Conservation (phyloP, 2,113 vertebrate species). For the Plecturocebus donacophilus region DNA sequence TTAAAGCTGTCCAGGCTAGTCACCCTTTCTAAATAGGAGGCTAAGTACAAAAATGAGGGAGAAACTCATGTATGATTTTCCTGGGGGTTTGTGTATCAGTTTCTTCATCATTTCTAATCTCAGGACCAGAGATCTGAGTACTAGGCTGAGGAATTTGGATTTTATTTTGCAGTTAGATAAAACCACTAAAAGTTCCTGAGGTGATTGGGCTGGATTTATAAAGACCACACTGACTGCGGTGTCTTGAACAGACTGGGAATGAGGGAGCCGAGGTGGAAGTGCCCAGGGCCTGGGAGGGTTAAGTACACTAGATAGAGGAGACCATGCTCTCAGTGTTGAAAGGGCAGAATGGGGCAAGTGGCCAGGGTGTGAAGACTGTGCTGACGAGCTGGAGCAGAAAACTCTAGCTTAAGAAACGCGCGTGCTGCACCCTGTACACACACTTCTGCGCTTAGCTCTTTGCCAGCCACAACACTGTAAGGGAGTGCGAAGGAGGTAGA, state of each 20-base stretch:
- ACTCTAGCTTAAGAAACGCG: neutral
- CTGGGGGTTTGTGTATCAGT: neutral
- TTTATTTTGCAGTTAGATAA: constrained; percentile 2
- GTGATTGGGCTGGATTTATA: neutral
- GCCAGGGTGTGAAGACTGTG: neutral
- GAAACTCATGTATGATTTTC: neutral
- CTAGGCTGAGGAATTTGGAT: neutral
- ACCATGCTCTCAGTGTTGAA: neutral
- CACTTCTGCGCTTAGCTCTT: neutral
- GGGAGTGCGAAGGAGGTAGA: neutral
- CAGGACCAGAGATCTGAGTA: neutral
- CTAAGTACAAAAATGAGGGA: neutral
- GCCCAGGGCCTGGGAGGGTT: neutral
- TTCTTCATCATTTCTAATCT: neutral
- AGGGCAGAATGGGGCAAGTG: neutral
- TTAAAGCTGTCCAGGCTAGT: neutral
- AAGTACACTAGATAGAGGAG: neutral
- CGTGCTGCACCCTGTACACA: neutral
- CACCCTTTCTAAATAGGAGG: neutral
- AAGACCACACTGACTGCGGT: neutral
- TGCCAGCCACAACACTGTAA: neutral
- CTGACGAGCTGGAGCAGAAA: neutral
- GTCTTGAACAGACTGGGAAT: neutral
- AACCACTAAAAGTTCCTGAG: neutral
- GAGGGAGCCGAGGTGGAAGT: neutral